A percentile compares a stretch with the other conserved stretches of the same genome.
Conservation (phyloP, 2,797 vertebrate genomes). For the Vipera latastei region DNA sequence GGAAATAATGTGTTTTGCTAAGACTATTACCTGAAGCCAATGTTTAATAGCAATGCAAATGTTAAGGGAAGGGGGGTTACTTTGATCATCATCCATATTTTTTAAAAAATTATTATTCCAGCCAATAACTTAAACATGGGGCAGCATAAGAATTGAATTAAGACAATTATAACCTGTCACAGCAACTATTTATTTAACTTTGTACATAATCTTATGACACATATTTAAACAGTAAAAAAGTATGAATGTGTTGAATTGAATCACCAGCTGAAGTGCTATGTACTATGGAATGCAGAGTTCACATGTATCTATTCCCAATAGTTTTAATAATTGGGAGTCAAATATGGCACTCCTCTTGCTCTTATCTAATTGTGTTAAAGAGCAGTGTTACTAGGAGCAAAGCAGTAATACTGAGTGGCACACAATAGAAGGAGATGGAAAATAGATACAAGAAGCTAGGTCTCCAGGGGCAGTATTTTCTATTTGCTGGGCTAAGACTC, state of each 20-base stretch:
- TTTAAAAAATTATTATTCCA: not conserved
- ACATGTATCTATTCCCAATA: conserved; percentile 85
- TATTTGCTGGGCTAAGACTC: conserved; percentile 93
- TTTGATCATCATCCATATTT: not conserved
- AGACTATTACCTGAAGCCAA: not conserved
- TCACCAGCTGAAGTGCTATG: conserved; percentile 56
- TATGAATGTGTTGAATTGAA: conserved; percentile 33
- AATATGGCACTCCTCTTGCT: conserved; percentile 84
- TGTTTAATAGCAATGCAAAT: not conserved
- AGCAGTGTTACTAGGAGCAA: conserved; percentile 88
- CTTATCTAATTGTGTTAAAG: conserved; percentile 95
- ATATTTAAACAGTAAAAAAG: conserved; percentile 32
- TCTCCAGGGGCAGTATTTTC: conserved; percentile 91
- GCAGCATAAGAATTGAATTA: not conserved
- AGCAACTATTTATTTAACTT: conserved; percentile 1
- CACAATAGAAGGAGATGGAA: conserved; percentile 88
- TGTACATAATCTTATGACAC: not conserved
- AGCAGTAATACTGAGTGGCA: conserved; percentile 74
- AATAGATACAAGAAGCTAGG: conserved; percentile 88
- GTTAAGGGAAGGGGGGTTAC: not conserved
- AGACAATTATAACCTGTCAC: not conserved
- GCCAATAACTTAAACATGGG: not conserved
- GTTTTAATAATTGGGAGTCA: conserved; percentile 92
- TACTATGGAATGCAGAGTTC: conserved; percentile 63
- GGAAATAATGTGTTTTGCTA: not conserved